Base-by-base conservation (phyloP, 2,888 invertebrate genomes). In the Pseudolycoriella hygida region DNA sequence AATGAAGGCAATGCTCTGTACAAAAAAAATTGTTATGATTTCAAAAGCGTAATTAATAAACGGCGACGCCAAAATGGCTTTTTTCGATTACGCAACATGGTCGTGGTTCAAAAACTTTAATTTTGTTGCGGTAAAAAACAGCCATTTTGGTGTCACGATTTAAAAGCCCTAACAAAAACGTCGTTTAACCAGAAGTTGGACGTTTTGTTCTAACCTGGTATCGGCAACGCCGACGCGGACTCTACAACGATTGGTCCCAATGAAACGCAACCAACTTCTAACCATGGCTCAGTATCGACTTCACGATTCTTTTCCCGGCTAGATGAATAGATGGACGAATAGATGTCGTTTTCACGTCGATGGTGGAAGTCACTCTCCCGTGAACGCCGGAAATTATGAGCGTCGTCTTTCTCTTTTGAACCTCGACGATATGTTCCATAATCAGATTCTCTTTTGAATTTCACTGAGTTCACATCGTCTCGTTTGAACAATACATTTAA, bases 201-300 rank as follows among this genome's bases (percentile, higher is more conserved):
- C n/a, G n/a, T n/a, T n/a, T n/a, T n/a, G n/a, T n/a, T n/a, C n/a
- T n/a, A n/a, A n/a, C n/a, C n/a, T 30, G 80, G 76, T 59, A 77
- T 75, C 20, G 84, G 80, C 53, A 86, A 62, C 17, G 89, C 86
- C 15, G 83, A 79, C 0, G 88, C 88, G 2, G 90, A 86, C 68
- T 96, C 94, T 34, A 94, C 70, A 47, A 88, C 72, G 30, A 94
- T 69, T 1, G 94, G 93, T 0, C 94, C 94, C 47, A 94, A 67
- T n/a, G 85, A 78, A 8, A 90, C 72, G 5, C 85, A 84, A 1
- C 92, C 93, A 1, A 90, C 89, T 60, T 94, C 92, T 2, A 96
- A 72, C 94, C 94, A 96, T 53, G 80, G 72, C 52, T 87, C 84
- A 49, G 70, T 56, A 4, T 66, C 66, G 18, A 42, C 39, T 19